Evolutionary conservation across 2,888 invertebrate species (phyloP).

Genomic region (Coelopa pilipes): DNA sequence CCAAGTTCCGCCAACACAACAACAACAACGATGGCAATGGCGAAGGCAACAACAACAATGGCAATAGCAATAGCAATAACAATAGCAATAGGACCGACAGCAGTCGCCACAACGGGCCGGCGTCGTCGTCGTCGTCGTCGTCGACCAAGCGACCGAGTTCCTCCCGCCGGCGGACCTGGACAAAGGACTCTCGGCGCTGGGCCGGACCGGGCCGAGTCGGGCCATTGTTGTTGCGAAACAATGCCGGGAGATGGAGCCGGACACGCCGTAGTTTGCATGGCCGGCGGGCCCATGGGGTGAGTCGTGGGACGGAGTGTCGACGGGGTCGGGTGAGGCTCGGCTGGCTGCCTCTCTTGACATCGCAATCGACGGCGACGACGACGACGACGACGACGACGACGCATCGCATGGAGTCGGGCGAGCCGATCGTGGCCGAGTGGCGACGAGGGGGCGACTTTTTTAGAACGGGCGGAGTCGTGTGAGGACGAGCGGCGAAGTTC

Average conservation of each 20-base stretch:
- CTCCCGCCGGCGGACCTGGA: conserved; percentile 23
- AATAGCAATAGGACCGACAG: conserved; percentile 32
- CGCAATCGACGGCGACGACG: too few relatives aligned
- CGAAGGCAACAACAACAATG: too few relatives aligned
- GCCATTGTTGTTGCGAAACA: conserved; percentile 38
- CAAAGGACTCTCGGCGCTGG: conserved; percentile 37
- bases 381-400: too few relatives aligned
- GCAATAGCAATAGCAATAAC: neutral
- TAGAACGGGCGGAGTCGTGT: too few relatives aligned
- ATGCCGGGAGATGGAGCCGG: neutral
- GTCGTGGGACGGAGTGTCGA: too few relatives aligned
- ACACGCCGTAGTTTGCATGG: conserved; percentile 31
- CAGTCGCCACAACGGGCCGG: conserved; percentile 20
- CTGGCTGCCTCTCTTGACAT: too few relatives aligned
- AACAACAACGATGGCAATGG: neutral
- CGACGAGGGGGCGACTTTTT: too few relatives aligned
- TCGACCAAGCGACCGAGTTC: conserved; percentile 39
- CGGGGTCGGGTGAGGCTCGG: too few relatives aligned
- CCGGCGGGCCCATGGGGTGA: neutral
- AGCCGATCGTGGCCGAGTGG: too few relatives aligned
- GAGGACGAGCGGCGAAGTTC: too few relatives aligned
- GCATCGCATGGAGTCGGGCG: too few relatives aligned
- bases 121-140: too few relatives aligned
- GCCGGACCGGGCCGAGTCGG: conserved; percentile 19
- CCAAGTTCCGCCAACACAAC: conserved; percentile 1